Base-by-base conservation (phyloP, 1,140 invertebrate species). In the Sitobion miscanthi region DNA sequence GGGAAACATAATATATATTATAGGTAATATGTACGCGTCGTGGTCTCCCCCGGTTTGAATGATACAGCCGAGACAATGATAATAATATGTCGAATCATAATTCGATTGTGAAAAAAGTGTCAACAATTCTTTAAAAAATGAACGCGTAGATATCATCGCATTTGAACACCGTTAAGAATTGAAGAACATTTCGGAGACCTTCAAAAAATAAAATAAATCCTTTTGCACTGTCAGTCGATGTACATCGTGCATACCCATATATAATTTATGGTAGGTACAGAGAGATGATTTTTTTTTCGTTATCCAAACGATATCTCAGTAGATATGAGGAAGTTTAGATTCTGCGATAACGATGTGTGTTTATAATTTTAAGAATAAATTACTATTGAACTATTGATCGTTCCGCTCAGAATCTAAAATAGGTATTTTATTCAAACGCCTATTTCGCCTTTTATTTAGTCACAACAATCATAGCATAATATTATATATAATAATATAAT, bases 1-100 rank as follows among this genome's bases (percentile, higher is more conserved):
- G 87, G 87, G 87, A 89, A 89, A 54, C 49, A n/a, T 77, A 77
- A 77, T 77, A 77, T 35, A 77, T n/a, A 21, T 52, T 6, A 54
- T 21, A 21, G 20, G 6, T 54, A 54, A n/a, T 17, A 69, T 69
- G n/a, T 69, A 87, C 42, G 20, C 47, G 47, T 52, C 20, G 17
- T 54, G 21, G 52, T 49, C 30, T 88, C 25, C 45, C 47, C 14
- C 86, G 86, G 3, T 88, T 20, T n/a, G 2, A 8, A 49, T 49
- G 23, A 35, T n/a, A 52, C 45, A 9, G 25, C 17, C 86, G 47
- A 52, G n/a, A 88, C 86, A n/a, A 52, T 35, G 20, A 52, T 21
- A 52, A n/a, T 77, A 35, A 52, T n/a, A 35, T 35, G 86, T 49
- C 86, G 9, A 52, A 88, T 52, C 47, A 35, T 88, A 88, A 88